Evolutionary conservation across 2,888 invertebrate species (phyloP), one percentile per base, ranked within the genome.

Genomic region (Electrophaes corylata): DNA sequence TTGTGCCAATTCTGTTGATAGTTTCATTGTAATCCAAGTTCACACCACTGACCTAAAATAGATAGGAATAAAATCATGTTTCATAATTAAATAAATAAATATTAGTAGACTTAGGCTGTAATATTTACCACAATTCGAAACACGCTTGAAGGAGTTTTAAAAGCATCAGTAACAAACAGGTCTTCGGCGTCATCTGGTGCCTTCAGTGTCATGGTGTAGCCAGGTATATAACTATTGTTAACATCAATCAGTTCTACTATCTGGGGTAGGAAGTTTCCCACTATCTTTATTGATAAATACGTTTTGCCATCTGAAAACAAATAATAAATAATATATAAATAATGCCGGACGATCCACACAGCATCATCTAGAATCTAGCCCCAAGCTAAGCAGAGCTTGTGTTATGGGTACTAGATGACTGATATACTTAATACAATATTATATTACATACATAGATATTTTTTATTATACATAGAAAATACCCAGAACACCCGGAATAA

Each of bases 71-170:
- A 46, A n/a, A n/a, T n/a, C n/a, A n/a, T n/a, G n/a, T n/a, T n/a
- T n/a, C n/a, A n/a, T n/a, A n/a, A n/a, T n/a, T n/a, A n/a, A n/a
- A n/a, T n/a, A n/a, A n/a, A n/a, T n/a, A n/a, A n/a, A n/a, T n/a
- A n/a, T n/a, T n/a, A n/a, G n/a, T n/a, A n/a, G n/a, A n/a, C n/a
- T n/a, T n/a, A n/a, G n/a, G n/a, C n/a, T n/a, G 23, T 14, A 33
- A 41, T 46, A 57, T 51, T 57, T 35, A 51, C 57, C 3, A 51
- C 20, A 19, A 57, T 57, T 18, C 57, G 35, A 43, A 52, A 52
- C 37, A 31, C 12, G 4, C 1, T 11, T 3, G 6, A 3, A 18
- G 43, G 47, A 10, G 52, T 1, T 0, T 37, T 5, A 6, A 57
- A 35, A n/a, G 43, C 39, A 20, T 20, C 48, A 4, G 57, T 44